Percentiles rank a stretch among this genome's conserved stretches.
phyloP scores from a whole-genome alignment of 2,113 vertebrate species.

The Hippocampus zosterae region DNA sequence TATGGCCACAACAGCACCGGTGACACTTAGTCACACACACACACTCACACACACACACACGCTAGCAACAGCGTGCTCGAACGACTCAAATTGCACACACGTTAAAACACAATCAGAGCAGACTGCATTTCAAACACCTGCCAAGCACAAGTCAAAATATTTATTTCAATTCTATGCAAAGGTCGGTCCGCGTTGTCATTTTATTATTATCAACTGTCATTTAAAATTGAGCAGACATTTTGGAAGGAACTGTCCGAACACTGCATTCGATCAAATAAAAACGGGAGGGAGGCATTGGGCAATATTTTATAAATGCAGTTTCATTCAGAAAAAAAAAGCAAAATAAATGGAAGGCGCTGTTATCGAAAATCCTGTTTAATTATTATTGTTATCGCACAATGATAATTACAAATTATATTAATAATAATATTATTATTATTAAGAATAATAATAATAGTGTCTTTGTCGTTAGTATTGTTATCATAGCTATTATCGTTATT shows the following conservation, averaged over 20 bases:
- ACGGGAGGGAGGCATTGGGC: background rate
- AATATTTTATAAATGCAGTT: background rate
- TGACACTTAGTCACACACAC: conserved; percentile 18
- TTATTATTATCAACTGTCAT: conserved; percentile 6
- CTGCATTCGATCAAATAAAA: too few species aligned
- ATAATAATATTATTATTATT: too few species aligned
- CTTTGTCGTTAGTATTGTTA: background rate
- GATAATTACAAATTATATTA: too few species aligned
- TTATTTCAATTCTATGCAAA: conserved; percentile 9
- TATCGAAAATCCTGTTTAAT: background rate
- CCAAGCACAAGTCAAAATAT: conserved; percentile 13
- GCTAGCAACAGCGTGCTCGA: background rate
- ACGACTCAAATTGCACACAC: background rate
- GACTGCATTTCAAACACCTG: background rate
- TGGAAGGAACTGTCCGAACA: background rate
- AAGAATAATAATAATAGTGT: too few species aligned
- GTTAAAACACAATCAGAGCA: background rate
- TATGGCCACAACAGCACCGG: conserved; percentile 62
- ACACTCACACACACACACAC: background rate
- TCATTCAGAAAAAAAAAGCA: background rate
- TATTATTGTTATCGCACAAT: background rate
- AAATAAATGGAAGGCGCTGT: background rate
- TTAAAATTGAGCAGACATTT: background rate
- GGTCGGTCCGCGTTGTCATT: conserved; percentile 12
- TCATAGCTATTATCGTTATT: background rate